phyloP scores from a whole-genome alignment of 2,113 vertebrate genomes.

The Sigmodon hispidus region DNA sequence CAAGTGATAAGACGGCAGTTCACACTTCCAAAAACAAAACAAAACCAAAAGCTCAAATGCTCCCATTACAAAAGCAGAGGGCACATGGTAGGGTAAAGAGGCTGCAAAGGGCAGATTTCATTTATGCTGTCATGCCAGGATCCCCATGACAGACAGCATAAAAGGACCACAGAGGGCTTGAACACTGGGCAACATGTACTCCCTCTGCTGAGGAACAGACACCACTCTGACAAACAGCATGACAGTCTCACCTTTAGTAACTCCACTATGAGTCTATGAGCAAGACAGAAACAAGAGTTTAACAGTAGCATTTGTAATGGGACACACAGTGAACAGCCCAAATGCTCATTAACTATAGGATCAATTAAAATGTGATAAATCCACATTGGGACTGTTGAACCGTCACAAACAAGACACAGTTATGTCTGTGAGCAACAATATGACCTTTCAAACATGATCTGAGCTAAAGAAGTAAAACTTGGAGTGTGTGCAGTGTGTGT shows the following conservation, averaged over 20 bases:
- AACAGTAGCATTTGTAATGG: neutral
- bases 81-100: neutral
- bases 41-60: neutral
- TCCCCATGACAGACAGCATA: accelerated
- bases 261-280: neutral
- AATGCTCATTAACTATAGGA: neutral
- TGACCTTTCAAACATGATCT: neutral
- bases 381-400: neutral
- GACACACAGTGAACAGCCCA: neutral
- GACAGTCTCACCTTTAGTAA: neutral
- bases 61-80: neutral
- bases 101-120: neutral
- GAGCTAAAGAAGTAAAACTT: neutral
- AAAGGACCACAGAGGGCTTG: neutral
- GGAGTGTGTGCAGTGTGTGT: neutral
- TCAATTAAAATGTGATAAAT: neutral
- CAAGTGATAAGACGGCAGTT: neutral
- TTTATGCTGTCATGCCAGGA: neutral
- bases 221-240: neutral
- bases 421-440: neutral
- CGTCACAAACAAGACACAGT: neutral
- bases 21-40: neutral
- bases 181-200: too few species aligned
- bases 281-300: neutral
- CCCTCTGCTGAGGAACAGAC: neutral